These are phyloP conservation scores for Entomobrya multifasciata DNA, from an alignment of 2,888 invertebrate species.

Conservation along the genomic window DNA sequence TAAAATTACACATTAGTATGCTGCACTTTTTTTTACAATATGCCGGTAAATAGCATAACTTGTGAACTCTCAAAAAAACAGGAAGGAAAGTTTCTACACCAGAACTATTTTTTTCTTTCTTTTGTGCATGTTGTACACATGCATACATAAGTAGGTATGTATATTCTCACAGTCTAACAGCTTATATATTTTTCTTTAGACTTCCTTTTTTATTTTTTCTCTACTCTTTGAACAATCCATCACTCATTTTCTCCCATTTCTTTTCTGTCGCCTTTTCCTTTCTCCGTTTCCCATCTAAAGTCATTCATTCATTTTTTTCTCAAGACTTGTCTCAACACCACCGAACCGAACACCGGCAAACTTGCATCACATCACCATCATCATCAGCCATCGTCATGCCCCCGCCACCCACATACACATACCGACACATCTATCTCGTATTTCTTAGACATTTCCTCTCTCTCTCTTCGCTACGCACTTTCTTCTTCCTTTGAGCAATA, in stretches of 20 bases:
- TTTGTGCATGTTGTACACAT: background rate
- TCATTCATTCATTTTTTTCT: slow-evolving; percentile 45
- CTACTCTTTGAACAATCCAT: slow-evolving; percentile 75
- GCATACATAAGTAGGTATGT: background rate
- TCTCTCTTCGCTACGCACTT: slow-evolving; percentile 26
- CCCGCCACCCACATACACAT: background rate
- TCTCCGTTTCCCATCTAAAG: slow-evolving; percentile 39
- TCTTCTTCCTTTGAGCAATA: slow-evolving; percentile 45
- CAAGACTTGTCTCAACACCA: slow-evolving; percentile 6
- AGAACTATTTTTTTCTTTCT: slow-evolving; percentile 9
- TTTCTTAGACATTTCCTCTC: too few relatives aligned
- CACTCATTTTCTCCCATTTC: slow-evolving; percentile 76
- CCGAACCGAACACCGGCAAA: too few relatives aligned
- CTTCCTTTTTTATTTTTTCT: slow-evolving; percentile 38
- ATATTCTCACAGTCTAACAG: background rate
- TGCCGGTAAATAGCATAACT: slow-evolving; percentile 41
- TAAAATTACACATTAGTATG: too few relatives aligned
- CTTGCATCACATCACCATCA: slow-evolving; percentile 2
- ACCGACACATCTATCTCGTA: background rate
- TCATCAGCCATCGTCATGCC: background rate
- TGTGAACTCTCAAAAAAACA: slow-evolving; percentile 29
- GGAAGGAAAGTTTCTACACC: slow-evolving; percentile 31
- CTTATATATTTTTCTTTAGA: slow-evolving; percentile 23
- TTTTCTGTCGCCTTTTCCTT: slow-evolving; percentile 63
- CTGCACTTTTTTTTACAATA: too few relatives aligned